Evolutionary conservation across 2,797 vertebrate species (phyloP).

Genomic region (Protonibea diacanthus): DNA sequence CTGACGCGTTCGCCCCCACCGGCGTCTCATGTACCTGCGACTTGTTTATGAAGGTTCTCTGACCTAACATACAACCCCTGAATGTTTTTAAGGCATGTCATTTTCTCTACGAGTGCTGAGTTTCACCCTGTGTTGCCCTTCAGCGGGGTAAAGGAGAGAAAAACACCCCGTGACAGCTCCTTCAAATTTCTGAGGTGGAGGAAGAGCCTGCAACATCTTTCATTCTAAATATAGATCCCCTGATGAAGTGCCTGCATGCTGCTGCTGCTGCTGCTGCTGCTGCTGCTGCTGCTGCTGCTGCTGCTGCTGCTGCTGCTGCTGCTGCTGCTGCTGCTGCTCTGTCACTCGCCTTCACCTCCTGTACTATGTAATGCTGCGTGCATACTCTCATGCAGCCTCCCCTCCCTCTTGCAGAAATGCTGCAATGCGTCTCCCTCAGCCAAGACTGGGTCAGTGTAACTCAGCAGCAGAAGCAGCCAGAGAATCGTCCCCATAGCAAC

Average conservation of each 20-base stretch:
- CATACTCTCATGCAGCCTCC: slow-evolving; percentile 72
- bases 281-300: slow-evolving; percentile 48
- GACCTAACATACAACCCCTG: slow-evolving; percentile 18
- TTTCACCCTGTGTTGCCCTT: slow-evolving; percentile 13
- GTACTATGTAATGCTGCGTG: slow-evolving; percentile 52
- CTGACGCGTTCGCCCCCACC: background rate
- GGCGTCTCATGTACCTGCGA: background rate
- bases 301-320: slow-evolving; percentile 41
- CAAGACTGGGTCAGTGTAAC: slow-evolving; percentile 88
- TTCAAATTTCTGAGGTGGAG: slow-evolving; percentile 14
- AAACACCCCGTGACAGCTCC: slow-evolving; percentile 35
- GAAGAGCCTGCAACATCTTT: slow-evolving; percentile 47
- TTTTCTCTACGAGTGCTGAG: slow-evolving; percentile 7
- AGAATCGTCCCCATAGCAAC: slow-evolving; percentile 84
- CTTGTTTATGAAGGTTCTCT: background rate
- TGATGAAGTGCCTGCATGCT: slow-evolving; percentile 59
- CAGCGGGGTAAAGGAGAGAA: slow-evolving; percentile 30
- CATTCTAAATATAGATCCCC: slow-evolving; percentile 73
- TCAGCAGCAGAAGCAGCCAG: slow-evolving; percentile 58
- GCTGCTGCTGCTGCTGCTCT: slow-evolving; percentile 48
- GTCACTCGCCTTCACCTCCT: slow-evolving; percentile 48
- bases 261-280: slow-evolving; percentile 39
- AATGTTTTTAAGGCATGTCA: slow-evolving; percentile 6
- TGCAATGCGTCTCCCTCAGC: slow-evolving; percentile 89
- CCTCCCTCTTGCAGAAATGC: slow-evolving; percentile 85